Percentiles rank a stretch among this genome's conserved stretches.
Evolutionary conservation across 2,797 vertebrate species (phyloP).

Genomic region (Anisognathus igniventris): DNA sequence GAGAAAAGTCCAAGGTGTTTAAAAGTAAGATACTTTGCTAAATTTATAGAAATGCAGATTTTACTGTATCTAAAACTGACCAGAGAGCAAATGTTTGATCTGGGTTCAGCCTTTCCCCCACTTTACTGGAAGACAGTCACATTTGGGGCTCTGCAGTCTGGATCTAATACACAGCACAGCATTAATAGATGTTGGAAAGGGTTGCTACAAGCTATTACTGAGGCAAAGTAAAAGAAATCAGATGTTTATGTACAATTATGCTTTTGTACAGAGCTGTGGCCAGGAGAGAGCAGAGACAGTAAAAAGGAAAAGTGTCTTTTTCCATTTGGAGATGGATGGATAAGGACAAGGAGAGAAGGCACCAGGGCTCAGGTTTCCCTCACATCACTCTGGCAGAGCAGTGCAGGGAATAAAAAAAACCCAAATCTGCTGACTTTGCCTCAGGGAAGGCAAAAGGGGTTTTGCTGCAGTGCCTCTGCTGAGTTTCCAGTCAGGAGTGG

Average conservation of each 20-base stretch:
- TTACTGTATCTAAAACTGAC: background rate
- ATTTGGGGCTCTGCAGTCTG: conserved; percentile 40
- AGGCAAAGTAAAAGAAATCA: conserved; percentile 59
- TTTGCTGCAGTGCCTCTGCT: fast-evolving
- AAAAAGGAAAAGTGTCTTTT: background rate
- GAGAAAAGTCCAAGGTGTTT: background rate
- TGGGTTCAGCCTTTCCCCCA: background rate
- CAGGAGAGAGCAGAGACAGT: background rate
- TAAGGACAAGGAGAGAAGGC: background rate
- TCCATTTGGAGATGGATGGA: background rate
- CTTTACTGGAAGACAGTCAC: background rate
- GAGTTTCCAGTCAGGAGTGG: fast-evolving
- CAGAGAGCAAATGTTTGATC: background rate
- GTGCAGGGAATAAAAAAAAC: background rate
- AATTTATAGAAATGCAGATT: background rate
- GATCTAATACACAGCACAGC: conserved; percentile 1
- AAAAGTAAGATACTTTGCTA: background rate
- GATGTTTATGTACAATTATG: conserved; percentile 50
- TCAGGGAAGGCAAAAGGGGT: background rate
- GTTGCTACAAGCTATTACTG: conserved; percentile 54
- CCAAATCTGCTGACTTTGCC: background rate
- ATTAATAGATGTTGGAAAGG: conserved; percentile 57
- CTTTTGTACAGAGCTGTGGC: background rate
- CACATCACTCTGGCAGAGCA: background rate
- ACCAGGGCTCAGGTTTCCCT: background rate